Evolutionary conservation across 2,888 invertebrate species (phyloP).

Genomic region (Diaprepes abbreviatus): DNA sequence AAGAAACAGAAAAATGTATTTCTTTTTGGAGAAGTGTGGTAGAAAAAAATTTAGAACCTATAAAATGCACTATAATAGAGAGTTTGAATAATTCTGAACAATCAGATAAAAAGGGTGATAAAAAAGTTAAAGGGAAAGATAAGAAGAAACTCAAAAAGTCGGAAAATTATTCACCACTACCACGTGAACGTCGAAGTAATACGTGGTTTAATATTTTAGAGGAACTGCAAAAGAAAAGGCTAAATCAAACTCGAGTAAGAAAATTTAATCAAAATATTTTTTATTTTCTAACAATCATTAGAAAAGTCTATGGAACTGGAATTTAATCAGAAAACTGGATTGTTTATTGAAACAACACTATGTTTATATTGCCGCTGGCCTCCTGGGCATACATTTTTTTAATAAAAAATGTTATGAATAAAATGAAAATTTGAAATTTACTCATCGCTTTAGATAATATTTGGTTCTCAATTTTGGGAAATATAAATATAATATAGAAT

Average conservation of each 20-base stretch:
- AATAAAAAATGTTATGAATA: no score
- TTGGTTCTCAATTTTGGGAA: no score
- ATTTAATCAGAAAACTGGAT: no score
- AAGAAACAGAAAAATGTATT: constrained; percentile 59
- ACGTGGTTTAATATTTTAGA: constrained; percentile 53
- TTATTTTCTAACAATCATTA: no score
- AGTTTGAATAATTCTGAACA: constrained; percentile 20
- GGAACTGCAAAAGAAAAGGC: constrained; percentile 54
- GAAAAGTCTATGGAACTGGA: no score
- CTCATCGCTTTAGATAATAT: no score
- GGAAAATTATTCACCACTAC: neutral
- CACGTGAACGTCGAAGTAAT: constrained; percentile 21
- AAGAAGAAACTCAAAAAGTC: constrained; percentile 22
- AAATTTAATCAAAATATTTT: no score
- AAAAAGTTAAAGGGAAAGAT: neutral
- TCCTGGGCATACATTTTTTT: no score
- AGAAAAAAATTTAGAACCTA: constrained; percentile 57
- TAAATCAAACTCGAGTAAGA: constrained; percentile 49
- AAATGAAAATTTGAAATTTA: no score
- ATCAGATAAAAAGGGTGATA: neutral
- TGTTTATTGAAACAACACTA: no score
- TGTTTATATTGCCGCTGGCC: no score
- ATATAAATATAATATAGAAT: no score
- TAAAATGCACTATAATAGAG: constrained; percentile 57
- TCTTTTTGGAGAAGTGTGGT: constrained; percentile 58